phyloP scores from a whole-genome alignment of 2,797 vertebrate species.

The Psittacula derbiana region DNA sequence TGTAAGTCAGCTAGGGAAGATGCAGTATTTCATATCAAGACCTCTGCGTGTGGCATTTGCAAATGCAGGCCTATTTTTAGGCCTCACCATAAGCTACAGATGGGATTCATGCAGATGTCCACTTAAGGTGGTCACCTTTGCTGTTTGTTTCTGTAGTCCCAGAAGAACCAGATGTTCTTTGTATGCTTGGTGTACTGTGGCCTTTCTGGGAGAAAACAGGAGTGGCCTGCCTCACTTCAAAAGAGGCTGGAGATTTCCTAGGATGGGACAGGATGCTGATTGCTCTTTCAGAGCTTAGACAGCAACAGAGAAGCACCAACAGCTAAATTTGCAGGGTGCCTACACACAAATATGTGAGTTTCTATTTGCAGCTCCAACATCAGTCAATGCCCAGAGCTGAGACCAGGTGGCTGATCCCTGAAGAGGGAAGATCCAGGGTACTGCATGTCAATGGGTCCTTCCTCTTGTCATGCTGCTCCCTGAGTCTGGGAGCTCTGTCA shows the following conservation, averaged over 20 bases:
- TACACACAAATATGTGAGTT: neutral
- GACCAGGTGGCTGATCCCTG: neutral
- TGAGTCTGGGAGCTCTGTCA: neutral
- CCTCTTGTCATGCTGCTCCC: neutral
- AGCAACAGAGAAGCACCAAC: neutral
- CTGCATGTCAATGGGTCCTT: neutral
- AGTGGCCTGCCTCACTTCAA: neutral
- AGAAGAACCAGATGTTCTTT: neutral
- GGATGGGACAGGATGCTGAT: neutral
- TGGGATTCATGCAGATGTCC: neutral
- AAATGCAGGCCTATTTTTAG: slow-evolving; percentile 29
- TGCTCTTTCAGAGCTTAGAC: neutral
- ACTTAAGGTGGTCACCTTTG: neutral
- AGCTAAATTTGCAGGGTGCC: neutral
- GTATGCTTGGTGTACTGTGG: neutral
- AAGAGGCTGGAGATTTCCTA: neutral
- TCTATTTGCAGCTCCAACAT: neutral
- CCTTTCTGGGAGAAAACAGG: neutral
- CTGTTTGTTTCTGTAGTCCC: neutral
- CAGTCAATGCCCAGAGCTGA: neutral
- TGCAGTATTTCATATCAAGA: neutral
- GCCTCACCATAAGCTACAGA: neutral
- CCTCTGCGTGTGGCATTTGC: slow-evolving; percentile 18
- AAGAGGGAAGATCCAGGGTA: neutral
- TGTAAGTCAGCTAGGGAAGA: neutral